phyloP scores from a whole-genome alignment of 2,113 vertebrate species.

The Tetrax tetrax region DNA sequence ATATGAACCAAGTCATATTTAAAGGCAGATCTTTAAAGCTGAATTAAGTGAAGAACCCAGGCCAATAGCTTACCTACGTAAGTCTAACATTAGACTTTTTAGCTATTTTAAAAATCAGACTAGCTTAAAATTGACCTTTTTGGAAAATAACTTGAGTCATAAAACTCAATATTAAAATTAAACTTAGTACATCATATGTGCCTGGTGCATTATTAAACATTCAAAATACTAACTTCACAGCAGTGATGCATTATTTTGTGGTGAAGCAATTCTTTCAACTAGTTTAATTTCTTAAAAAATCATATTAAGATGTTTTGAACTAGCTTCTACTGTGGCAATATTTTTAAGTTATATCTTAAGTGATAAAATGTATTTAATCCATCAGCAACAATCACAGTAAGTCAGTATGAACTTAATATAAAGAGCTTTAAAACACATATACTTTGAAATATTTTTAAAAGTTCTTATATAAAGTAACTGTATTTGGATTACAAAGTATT shows the following conservation, averaged over 20 bases:
- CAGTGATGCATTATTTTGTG: neutral
- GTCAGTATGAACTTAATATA: neutral
- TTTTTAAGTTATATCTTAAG: neutral
- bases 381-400: neutral
- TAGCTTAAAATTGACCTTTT: neutral
- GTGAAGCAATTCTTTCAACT: neutral
- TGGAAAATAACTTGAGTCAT: neutral
- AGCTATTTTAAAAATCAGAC: neutral
- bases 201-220: neutral
- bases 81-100: neutral
- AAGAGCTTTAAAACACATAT: neutral
- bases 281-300: neutral
- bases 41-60: neutral
- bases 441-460: neutral
- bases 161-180: neutral
- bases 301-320: neutral
- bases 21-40: neutral
- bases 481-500: conserved; percentile 6
- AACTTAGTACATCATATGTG: neutral
- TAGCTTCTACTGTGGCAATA: neutral
- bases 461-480: neutral
- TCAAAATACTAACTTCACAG: neutral
- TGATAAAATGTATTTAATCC: neutral
- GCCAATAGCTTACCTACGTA: neutral
- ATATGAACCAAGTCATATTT: neutral